Base-by-base conservation (phyloP, 2,113 vertebrate genomes). In the Rhombomys opimus region DNA sequence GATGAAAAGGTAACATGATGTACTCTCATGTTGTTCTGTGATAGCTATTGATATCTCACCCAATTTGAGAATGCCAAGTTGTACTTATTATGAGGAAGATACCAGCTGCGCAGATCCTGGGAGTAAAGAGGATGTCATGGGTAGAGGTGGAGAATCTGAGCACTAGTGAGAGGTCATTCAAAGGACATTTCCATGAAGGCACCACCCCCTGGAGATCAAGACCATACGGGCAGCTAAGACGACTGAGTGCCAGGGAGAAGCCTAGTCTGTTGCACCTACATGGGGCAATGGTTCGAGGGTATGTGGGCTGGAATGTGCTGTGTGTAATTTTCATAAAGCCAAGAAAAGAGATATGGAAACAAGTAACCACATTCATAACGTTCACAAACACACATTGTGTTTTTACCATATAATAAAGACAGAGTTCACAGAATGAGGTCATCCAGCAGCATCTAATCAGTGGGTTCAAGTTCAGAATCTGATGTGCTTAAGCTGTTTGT, bases 281-380 rank as follows among this genome's bases (percentile, higher is more conserved):
- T 23, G 78, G 11, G 38, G 25, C 35, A 50, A 41, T 20, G 67
- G 13, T 57, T 70, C 13, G 25, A 87, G 46, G 3, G 3, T 10
- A 1, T 46, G 13, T 85, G 57, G 85, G 61, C 30, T 11, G 63
- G 63, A 90, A 75, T 96, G 70, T 30, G 52, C 9, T 86, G 7
- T 65, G 91, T 59, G 87, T 75, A 94, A 32, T 70, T 87, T 50
- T 95, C n/a, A 92, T 78, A 94, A 92, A 50, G 41, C 22, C 23
- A 73, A 73, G 57, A 46, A 95, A 93, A 95, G 84, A 81, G 52
- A 41, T 57, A 75, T 12, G 12, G 54, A 50, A 89, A 70, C 7
- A 17, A 18, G 67, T 27, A 22, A 63, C 23, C 65, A 14, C 70
- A 76, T 52, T 92, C 10, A 91, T 78, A 91, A 61, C 61, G 95